Conservation (phyloP, 1,140 invertebrate genomes). For the Ceratosolen solmsi region DNA sequence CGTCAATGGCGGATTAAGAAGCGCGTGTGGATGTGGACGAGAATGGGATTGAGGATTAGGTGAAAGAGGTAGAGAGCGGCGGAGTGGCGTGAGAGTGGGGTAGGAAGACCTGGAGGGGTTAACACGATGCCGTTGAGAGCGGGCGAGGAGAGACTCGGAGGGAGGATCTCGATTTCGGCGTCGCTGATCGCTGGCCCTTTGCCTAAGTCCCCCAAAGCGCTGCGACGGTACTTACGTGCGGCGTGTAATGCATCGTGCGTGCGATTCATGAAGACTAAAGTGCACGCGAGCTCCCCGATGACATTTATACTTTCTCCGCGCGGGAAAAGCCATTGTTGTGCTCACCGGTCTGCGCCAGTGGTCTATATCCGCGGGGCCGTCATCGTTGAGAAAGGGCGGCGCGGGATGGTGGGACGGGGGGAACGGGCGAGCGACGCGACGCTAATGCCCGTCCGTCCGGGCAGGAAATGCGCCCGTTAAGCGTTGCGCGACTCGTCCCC, state of each 20-base stretch:
- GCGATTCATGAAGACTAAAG: conserved; percentile 63
- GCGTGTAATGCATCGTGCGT: conserved; percentile 66
- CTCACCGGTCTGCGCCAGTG: neutral
- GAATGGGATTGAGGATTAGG: no score
- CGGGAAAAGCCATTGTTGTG: conserved; percentile 46
- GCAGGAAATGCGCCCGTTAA: conserved; percentile 46
- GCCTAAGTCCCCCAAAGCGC: no score
- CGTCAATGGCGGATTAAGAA: no score
- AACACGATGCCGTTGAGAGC: no score
- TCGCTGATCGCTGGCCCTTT: no score
- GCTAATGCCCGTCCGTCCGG: conserved; percentile 44
- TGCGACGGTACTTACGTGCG: conserved; percentile 64
- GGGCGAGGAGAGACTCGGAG: no score
- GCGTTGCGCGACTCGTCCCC: neutral
- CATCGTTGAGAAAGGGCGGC: neutral
- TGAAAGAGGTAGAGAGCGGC: no score
- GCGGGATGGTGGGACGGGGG: conserved; percentile 33
- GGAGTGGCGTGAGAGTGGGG: no score
- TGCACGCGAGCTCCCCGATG: conserved; percentile 57
- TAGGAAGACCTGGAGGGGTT: no score
- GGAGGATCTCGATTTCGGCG: no score
- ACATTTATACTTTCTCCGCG: conserved; percentile 69
- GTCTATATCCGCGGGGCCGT: neutral
- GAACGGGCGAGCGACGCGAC: conserved; percentile 46
- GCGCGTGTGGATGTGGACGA: no score